These are phyloP conservation scores for Manduca sexta DNA, from an alignment of 1,140 invertebrate species.

Conservation along the genomic window DNA sequence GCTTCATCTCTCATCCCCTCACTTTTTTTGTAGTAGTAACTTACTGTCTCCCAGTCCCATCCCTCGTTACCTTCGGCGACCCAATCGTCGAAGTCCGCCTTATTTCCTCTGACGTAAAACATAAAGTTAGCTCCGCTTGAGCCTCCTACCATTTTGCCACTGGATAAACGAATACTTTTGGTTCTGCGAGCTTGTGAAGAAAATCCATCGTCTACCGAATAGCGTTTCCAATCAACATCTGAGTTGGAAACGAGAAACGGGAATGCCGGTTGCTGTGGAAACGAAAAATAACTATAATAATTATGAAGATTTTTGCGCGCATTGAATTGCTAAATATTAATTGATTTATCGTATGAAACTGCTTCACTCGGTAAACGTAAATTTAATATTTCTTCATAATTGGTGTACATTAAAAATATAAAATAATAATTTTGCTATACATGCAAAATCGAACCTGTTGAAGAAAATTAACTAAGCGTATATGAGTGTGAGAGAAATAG, in stretches of 20 bases:
- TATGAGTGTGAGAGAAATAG: neutral
- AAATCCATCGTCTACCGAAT: slow-evolving; percentile 77
- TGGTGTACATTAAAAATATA: no score
- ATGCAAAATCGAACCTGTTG: no score
- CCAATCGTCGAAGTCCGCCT: slow-evolving; percentile 90
- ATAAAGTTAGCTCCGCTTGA: slow-evolving; percentile 93
- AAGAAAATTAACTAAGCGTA: no score
- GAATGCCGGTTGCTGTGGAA: slow-evolving; percentile 14
- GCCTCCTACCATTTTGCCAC: slow-evolving; percentile 88
- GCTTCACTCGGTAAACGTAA: no score
- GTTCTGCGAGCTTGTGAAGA: slow-evolving; percentile 75
- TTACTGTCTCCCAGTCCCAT: slow-evolving; percentile 88
- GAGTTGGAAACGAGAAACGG: slow-evolving; percentile 4
- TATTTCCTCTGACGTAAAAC: slow-evolving; percentile 89
- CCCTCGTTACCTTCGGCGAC: slow-evolving; percentile 84
- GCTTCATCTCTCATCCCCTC: slow-evolving; percentile 87
- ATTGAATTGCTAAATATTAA: no score
- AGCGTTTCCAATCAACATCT: slow-evolving; percentile 79
- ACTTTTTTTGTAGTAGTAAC: slow-evolving; percentile 88
- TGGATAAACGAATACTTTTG: slow-evolving; percentile 68
- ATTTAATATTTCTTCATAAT: no score
- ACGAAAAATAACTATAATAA: neutral
- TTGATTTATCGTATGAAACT: no score
- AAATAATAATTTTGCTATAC: no score
- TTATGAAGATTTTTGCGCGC: neutral